Evolutionary conservation across 2,797 vertebrate genomes (phyloP), one percentile per base, ranked within the genome.

Genomic region (Syngnathus rostellatus): DNA sequence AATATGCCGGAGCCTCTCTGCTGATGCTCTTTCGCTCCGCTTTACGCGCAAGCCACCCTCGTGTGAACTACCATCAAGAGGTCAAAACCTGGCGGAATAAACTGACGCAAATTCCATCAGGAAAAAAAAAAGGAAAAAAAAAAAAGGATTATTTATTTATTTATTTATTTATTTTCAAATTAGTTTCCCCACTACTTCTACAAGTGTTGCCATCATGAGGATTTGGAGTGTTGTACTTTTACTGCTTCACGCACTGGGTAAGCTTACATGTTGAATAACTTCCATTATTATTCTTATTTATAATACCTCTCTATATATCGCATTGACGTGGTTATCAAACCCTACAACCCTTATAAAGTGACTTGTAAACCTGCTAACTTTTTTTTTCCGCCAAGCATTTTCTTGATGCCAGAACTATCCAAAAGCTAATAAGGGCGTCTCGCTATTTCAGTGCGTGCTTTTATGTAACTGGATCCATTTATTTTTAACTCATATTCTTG

Each of bases 401-500:
- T 81, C 74, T 51, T 68, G 68, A 79, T 81, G 76, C 68, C 79
- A 64, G 68, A 64, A 17, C 82, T 83, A 72, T 73, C 77, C 72
- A 17, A 68, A 76, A 82, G 70, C 81, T 77, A 83, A 80, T 63
- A 79, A 81, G 85, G 84, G 82, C 87, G 84, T 84, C 84, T 76
- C 68, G 79, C 86, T 88, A 88, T 90, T 91, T 90, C 77, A 84
- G 85, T 89, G 77, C 89, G 85, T 83, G 89, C 88, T 90, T 45
- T 90, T 91, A 89, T 90, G 90, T 88, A 90, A 91, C 83, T 68
- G 81, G 89, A 90, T 88, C 82, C 84, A 83, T 86, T 91, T 92
- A 91, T 92, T 91, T 91, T 89, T 88, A 90, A 90, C 88, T 75
- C 78, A 83, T 89, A 90, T 90, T 87, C 86, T 90, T 90, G 88